phyloP scores from a whole-genome alignment of 2,797 vertebrate species.

The Cetoscarus ocellatus region DNA sequence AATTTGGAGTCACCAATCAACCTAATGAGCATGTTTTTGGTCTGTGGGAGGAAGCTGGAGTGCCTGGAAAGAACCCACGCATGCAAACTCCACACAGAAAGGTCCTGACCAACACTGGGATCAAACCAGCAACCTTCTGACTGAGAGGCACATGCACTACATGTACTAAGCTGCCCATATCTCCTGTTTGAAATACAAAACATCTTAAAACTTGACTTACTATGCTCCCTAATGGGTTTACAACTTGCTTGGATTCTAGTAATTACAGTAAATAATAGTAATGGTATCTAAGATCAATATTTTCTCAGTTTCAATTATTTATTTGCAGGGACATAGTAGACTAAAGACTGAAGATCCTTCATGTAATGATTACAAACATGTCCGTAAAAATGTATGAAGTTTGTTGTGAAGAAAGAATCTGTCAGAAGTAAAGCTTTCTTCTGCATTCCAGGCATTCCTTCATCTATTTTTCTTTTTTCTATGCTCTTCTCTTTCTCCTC shows the following conservation, averaged over 20 bases:
- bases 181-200: too few relatives aligned
- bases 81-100: too few relatives aligned
- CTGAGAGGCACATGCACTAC: too few relatives aligned
- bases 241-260: background rate
- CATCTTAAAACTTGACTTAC: too few relatives aligned
- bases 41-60: too few relatives aligned
- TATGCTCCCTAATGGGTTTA: too few relatives aligned
- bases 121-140: too few relatives aligned
- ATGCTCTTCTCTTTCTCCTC: conserved; percentile 12
- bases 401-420: background rate
- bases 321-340: conserved; percentile 3
- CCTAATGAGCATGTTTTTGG: too few relatives aligned
- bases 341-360: conserved; percentile 9
- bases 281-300: background rate
- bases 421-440: conserved; percentile 28
- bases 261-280: background rate
- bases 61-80: too few relatives aligned
- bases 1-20: too few relatives aligned
- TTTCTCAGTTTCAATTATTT: background rate
- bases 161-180: too few relatives aligned
- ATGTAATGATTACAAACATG: conserved; percentile 7
- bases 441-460: conserved; percentile 65
- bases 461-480: conserved; percentile 10
- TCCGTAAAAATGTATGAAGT: background rate
- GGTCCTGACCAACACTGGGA: too few relatives aligned